A percentile compares a stretch with the other conserved stretches of the same genome.
phyloP scores from a whole-genome alignment of 2,888 invertebrate genomes.

The Leptothorax acervorum region DNA sequence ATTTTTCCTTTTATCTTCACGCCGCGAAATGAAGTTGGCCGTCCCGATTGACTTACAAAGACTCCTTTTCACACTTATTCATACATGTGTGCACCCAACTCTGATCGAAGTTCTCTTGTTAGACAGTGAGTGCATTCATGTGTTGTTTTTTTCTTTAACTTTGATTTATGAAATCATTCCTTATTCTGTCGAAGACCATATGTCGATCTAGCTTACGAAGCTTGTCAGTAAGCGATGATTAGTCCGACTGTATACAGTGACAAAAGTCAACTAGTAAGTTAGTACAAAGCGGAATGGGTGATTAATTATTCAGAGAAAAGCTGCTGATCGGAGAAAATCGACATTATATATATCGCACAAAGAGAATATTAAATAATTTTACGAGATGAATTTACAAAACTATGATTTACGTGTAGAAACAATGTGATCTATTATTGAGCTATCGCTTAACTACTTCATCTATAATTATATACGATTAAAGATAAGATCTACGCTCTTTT shows the following conservation, averaged over 20 bases:
- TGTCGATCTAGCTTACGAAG: slow-evolving; percentile 18
- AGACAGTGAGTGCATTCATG: slow-evolving; percentile 35
- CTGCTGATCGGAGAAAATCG: background rate
- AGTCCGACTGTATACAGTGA: background rate
- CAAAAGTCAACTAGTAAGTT: slow-evolving; percentile 19
- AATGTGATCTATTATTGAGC: background rate
- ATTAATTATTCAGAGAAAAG: slow-evolving; percentile 20
- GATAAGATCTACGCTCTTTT: background rate
- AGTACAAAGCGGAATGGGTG: slow-evolving; percentile 34
- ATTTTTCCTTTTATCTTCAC: slow-evolving; percentile 33
- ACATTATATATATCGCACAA: background rate
- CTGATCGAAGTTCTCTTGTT: slow-evolving; percentile 62
- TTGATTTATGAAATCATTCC: background rate
- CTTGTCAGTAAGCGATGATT: background rate
- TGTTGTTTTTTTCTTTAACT: slow-evolving; percentile 2
- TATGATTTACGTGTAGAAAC: background rate
- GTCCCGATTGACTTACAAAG: slow-evolving; percentile 81
- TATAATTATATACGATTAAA: background rate
- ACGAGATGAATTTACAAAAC: background rate
- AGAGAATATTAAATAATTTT: background rate
- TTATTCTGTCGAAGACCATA: background rate
- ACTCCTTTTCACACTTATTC: slow-evolving; percentile 79
- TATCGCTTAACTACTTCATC: background rate
- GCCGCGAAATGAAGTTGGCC: background rate
- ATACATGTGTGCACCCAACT: slow-evolving; percentile 83